Evolutionary conservation across 2,888 invertebrate species (phyloP).

Genomic region (Acleris sparsana): DNA sequence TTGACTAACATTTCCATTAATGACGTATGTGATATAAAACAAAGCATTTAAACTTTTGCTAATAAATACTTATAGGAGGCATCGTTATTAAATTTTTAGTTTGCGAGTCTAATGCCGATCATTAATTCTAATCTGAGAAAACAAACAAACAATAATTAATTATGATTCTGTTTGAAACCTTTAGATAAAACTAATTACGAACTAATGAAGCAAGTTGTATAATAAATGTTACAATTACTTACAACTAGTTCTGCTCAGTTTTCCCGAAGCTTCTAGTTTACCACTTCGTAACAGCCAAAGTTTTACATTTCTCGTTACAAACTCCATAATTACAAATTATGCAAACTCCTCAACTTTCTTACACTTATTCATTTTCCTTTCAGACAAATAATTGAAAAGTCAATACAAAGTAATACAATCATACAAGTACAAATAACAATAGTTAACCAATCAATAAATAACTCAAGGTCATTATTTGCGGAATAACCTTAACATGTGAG

Average conservation of each 20-base stretch:
- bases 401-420: constrained; percentile 17
- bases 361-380: constrained; percentile 16
- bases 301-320: constrained; percentile 15
- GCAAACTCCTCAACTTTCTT: constrained; percentile 16
- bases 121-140: too few species aligned
- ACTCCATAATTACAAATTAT: constrained; percentile 27
- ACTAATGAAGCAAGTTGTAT: too few species aligned
- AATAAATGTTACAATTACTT: too few species aligned
- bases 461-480: constrained; percentile 55
- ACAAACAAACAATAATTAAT: too few species aligned
- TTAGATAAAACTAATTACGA: too few species aligned
- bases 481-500: constrained; percentile 51
- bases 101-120: too few species aligned
- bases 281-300: constrained; percentile 25
- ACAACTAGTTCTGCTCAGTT: constrained; percentile 4
- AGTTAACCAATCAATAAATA: constrained; percentile 66
- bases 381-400: constrained; percentile 25
- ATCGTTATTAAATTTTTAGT: too few species aligned
- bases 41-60: too few species aligned
- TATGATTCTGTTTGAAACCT: too few species aligned
- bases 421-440: constrained; percentile 43
- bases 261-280: constrained; percentile 2
- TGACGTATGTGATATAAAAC: too few species aligned
- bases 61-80: too few species aligned
- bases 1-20: too few species aligned